A percentile compares a stretch with the other conserved stretches of the same genome.
phyloP scores from a whole-genome alignment of 2,113 vertebrate species.

The Albula glossodonta region DNA sequence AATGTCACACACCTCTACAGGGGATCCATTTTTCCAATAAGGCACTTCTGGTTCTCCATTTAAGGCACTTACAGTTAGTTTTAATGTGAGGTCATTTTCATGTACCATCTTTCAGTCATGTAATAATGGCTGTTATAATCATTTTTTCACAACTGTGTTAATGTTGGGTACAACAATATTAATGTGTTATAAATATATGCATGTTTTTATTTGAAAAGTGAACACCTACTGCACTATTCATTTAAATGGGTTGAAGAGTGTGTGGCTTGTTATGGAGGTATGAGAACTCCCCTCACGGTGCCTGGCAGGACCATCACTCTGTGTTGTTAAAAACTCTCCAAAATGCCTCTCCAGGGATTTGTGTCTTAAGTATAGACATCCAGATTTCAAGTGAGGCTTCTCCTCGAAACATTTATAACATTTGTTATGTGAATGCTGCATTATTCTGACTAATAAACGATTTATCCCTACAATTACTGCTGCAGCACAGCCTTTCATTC shows the following conservation, averaged over 20 bases:
- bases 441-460: conserved; percentile 10
- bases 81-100: background rate
- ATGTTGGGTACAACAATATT: background rate
- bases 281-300: background rate
- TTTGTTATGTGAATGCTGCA: background rate
- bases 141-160: background rate
- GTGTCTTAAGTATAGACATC: background rate
- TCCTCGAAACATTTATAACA: background rate
- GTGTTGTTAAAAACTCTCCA: background rate
- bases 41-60: too few species aligned
- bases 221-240: background rate
- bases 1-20: too few species aligned
- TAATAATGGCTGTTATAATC: too few species aligned
- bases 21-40: too few species aligned
- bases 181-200: background rate
- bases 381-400: conserved; percentile 4
- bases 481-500: conserved; percentile 1
- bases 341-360: background rate
- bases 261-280: background rate
- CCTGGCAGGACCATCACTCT: too few species aligned
- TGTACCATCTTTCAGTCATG: background rate
- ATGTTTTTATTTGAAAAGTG: background rate
- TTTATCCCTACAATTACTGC: conserved; percentile 7
- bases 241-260: background rate
- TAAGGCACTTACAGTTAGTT: background rate